Conservation (phyloP, 2,888 invertebrate genomes). For the Deilephila elpenor region DNA sequence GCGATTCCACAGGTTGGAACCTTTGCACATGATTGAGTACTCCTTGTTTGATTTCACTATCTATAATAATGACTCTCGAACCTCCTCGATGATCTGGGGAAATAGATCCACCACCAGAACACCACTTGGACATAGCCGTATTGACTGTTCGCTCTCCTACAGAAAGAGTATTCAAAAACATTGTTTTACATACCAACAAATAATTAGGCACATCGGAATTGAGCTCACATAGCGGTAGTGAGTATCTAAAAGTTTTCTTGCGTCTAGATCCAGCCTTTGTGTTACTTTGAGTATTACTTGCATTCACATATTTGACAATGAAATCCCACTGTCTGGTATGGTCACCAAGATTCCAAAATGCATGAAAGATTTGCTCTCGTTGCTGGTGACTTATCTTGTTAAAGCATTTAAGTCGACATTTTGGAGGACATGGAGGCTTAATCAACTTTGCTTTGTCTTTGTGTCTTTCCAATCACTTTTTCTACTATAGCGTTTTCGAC, state of each 20-base stretch:
- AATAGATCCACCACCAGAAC: slow-evolving; percentile 27
- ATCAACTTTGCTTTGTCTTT: not conserved
- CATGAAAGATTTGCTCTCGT: slow-evolving; percentile 26
- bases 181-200: slow-evolving; percentile 28
- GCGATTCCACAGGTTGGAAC: slow-evolving; percentile 35
- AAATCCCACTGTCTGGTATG: slow-evolving; percentile 32
- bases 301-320: slow-evolving; percentile 29
- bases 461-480: not conserved
- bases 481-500: too few species aligned
- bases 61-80: slow-evolving; percentile 31
- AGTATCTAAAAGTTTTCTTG: slow-evolving; percentile 15
- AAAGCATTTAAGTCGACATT: not conserved
- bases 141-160: slow-evolving; percentile 30
- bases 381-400: not conserved
- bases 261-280: slow-evolving; percentile 14
- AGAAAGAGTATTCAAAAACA: slow-evolving; percentile 34
- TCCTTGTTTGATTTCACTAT: slow-evolving; percentile 34
- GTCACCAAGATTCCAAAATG: slow-evolving; percentile 34
- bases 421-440: not conserved
- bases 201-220: slow-evolving; percentile 8
- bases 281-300: slow-evolving; percentile 19
- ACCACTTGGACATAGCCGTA: slow-evolving; percentile 33
- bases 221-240: slow-evolving; percentile 1
- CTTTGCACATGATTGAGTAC: slow-evolving; percentile 36
- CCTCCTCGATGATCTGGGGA: slow-evolving; percentile 31